A percentile compares a stretch with the other conserved stretches of the same genome.
Conservation (phyloP, 1,140 invertebrate species). For the Temnothorax nylanderi region DNA sequence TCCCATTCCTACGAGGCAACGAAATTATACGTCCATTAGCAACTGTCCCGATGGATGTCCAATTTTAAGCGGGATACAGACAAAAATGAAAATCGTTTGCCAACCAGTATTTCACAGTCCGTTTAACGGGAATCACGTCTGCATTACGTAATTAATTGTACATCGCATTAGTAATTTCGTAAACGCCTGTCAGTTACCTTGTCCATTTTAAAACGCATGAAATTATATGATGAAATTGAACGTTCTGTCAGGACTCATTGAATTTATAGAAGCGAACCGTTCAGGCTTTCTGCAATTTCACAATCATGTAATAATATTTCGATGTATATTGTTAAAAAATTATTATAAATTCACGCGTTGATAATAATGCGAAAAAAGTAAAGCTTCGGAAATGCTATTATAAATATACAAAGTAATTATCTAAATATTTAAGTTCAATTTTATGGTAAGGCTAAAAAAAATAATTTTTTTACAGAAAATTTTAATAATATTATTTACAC, state of each 20-base stretch:
- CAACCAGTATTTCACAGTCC: background rate
- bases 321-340: background rate
- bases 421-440: background rate
- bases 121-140: conserved; percentile 27
- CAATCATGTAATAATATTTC: background rate
- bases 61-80: conserved; percentile 4
- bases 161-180: conserved; percentile 19
- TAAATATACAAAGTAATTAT: background rate
- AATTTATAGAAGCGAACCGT: background rate
- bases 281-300: background rate
- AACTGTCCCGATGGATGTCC: conserved; percentile 20
- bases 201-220: conserved; percentile 29
- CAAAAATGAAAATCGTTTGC: conserved; percentile 35
- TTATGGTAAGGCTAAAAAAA: background rate
- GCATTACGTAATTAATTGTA: conserved; percentile 37
- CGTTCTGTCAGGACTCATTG: background rate
- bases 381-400: background rate
- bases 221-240: conserved; percentile 24
- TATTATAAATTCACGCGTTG: background rate
- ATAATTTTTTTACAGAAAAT: background rate
- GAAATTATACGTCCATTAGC: conserved; percentile 50
- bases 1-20: background rate
- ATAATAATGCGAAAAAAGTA: background rate
- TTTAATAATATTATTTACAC: background rate
- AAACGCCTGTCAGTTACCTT: conserved; percentile 3